phyloP scores from a whole-genome alignment of 2,113 vertebrate genomes.

The Maccullochella peelii region DNA sequence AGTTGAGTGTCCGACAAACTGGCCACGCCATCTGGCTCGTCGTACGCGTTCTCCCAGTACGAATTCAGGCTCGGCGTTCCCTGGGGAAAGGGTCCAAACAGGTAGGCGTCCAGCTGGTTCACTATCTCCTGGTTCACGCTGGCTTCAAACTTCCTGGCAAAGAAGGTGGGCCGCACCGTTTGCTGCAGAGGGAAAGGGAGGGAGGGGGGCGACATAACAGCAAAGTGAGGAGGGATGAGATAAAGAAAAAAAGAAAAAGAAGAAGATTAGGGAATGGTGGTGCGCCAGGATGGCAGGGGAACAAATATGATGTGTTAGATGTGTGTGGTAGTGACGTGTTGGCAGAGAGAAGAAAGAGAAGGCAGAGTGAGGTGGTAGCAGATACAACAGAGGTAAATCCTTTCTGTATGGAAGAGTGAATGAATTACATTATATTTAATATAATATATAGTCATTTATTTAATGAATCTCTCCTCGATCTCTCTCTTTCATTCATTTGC shows the following conservation, averaged over 20 bases:
- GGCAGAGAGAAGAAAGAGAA: slow-evolving; percentile 18
- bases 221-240: slow-evolving; percentile 37
- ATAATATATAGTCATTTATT: not conserved
- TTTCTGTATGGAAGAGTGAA: slow-evolving; percentile 17
- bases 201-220: not conserved
- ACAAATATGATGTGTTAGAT: slow-evolving; percentile 49
- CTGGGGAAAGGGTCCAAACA: slow-evolving; percentile 90
- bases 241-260: slow-evolving; percentile 42
- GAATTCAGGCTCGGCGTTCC: slow-evolving; percentile 89
- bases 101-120: slow-evolving; percentile 93
- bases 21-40: slow-evolving; percentile 90
- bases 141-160: slow-evolving; percentile 97
- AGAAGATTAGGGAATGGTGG: slow-evolving; percentile 58
- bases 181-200: slow-evolving; percentile 84
- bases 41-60: slow-evolving; percentile 95
- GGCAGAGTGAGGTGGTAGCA: slow-evolving; percentile 18
- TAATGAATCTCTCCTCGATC: slow-evolving; percentile 13
- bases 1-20: slow-evolving; percentile 90
- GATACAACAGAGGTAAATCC: slow-evolving; percentile 17
- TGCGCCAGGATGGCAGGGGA: slow-evolving; percentile 37
- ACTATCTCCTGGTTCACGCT: slow-evolving; percentile 98
- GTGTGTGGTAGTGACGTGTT: slow-evolving; percentile 37
- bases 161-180: slow-evolving; percentile 96
- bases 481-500: not conserved
- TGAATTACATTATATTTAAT: slow-evolving; percentile 22